Evolutionary conservation across 2,113 vertebrate species (phyloP).

Genomic region (Piaya cayana): DNA sequence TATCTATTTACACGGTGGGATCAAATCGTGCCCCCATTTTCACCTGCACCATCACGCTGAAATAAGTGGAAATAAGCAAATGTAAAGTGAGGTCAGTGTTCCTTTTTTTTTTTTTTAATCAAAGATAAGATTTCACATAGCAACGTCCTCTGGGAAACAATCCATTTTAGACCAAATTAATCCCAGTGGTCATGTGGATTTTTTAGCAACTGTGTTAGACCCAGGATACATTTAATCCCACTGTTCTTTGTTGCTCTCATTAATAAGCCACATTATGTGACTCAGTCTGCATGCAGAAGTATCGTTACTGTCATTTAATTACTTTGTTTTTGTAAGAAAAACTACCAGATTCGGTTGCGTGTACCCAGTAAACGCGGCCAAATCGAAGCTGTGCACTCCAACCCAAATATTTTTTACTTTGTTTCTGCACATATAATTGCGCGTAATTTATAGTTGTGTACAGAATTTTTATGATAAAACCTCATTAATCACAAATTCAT

Average conservation of each 20-base stretch:
- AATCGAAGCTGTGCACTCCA: constrained; percentile 72
- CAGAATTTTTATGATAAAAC: constrained; percentile 71
- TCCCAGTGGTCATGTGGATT: constrained; percentile 11
- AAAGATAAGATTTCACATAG: constrained; percentile 11
- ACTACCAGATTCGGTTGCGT: constrained; percentile 43
- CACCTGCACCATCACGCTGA: neutral
- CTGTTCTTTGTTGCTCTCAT: constrained; percentile 56
- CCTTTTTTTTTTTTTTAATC: neutral
- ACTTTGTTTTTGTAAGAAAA: constrained; percentile 68
- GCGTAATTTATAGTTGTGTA: constrained; percentile 76
- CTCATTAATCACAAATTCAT: constrained; percentile 71
- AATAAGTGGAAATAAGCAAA: neutral
- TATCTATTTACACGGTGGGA: neutral
- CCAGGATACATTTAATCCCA: constrained; percentile 16
- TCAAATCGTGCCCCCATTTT: neutral
- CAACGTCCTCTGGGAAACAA: neutral
- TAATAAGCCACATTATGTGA: constrained; percentile 58
- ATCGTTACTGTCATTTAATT: constrained; percentile 62
- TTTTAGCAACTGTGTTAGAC: constrained; percentile 50
- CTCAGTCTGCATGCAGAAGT: constrained; percentile 44
- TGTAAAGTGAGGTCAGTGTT: neutral
- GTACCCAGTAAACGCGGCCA: constrained; percentile 61
- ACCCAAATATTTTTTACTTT: constrained; percentile 75
- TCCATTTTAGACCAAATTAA: constrained; percentile 45
- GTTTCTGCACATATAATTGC: constrained; percentile 75